phyloP scores from a whole-genome alignment of 2,888 invertebrate genomes.

The Campopleginae sp. region DNA sequence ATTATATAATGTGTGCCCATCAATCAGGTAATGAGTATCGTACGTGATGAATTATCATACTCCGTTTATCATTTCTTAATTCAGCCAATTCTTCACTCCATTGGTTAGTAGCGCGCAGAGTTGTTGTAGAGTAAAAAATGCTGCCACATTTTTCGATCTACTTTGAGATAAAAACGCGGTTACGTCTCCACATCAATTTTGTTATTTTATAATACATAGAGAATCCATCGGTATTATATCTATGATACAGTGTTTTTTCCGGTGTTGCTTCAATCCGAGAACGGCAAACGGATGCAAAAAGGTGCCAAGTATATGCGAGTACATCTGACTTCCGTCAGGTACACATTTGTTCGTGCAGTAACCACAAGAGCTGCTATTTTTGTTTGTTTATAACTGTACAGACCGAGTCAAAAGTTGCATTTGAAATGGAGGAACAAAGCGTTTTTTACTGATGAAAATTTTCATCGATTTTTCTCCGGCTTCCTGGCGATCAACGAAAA shows the following conservation, averaged over 20 bases:
- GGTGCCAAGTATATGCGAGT: slow-evolving; percentile 80
- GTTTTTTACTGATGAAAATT: not conserved
- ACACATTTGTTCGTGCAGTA: slow-evolving; percentile 58
- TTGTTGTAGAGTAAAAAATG: not conserved
- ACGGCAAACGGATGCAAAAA: slow-evolving; percentile 79
- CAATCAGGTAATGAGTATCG: not conserved
- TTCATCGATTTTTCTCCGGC: not conserved
- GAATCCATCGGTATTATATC: slow-evolving; percentile 17
- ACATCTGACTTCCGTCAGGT: slow-evolving; percentile 76
- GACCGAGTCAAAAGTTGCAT: not conserved
- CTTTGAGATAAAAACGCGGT: slow-evolving; percentile 14
- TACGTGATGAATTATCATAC: slow-evolving; percentile 60
- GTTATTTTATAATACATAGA: slow-evolving; percentile 60
- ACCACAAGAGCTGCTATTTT: slow-evolving; percentile 55
- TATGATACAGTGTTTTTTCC: not conserved
- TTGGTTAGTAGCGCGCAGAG: not conserved
- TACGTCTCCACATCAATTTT: not conserved
- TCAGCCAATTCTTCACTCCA: slow-evolving; percentile 38
- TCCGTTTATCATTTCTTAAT: slow-evolving; percentile 64
- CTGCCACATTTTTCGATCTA: slow-evolving; percentile 8
- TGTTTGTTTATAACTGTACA: not conserved
- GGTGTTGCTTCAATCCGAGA: slow-evolving; percentile 54
- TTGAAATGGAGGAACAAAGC: not conserved
- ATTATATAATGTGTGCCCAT: not conserved
- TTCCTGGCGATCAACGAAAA: not conserved